These are phyloP conservation scores for Esox niger DNA, from an alignment of 2,113 vertebrate genomes.

Conservation along the genomic window DNA sequence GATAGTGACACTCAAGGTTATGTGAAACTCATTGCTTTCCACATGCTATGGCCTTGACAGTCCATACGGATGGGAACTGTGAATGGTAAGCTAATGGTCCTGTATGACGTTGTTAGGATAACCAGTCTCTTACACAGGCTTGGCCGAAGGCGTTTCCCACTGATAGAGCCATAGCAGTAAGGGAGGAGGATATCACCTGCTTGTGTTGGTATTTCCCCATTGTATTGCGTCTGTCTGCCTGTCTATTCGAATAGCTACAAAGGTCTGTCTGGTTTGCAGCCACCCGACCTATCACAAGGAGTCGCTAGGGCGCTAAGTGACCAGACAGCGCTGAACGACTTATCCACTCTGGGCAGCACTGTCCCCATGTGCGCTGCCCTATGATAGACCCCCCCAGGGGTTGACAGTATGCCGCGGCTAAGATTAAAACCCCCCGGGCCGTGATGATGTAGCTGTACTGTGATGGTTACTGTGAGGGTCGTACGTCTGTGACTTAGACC, in stretches of 20 bases:
- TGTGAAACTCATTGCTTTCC: background rate
- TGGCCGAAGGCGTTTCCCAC: background rate
- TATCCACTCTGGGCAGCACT: no score
- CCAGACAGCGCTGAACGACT: no score
- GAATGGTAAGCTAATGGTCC: constrained; percentile 22
- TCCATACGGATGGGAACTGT: constrained; percentile 10
- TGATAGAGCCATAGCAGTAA: background rate
- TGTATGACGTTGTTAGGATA: constrained; percentile 25
- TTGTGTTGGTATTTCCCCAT: no score
- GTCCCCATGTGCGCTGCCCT: no score
- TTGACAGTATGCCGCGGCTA: no score
- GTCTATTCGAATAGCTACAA: background rate
- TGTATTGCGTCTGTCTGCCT: constrained; percentile 22
- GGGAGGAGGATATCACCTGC: background rate
- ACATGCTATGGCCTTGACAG: background rate
- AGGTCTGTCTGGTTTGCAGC: background rate
- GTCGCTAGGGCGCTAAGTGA: no score
- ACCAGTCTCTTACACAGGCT: constrained; percentile 12
- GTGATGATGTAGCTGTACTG: no score
- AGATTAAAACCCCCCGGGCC: no score
- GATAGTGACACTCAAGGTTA: background rate
- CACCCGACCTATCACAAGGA: no score
- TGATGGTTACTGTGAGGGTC: background rate
- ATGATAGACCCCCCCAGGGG: no score
- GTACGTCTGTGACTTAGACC: no score